Percentiles rank a stretch among this genome's conserved stretches.
Conservation (phyloP, 23 tunicate genomes). For the Botrylloides violaceus region DNA sequence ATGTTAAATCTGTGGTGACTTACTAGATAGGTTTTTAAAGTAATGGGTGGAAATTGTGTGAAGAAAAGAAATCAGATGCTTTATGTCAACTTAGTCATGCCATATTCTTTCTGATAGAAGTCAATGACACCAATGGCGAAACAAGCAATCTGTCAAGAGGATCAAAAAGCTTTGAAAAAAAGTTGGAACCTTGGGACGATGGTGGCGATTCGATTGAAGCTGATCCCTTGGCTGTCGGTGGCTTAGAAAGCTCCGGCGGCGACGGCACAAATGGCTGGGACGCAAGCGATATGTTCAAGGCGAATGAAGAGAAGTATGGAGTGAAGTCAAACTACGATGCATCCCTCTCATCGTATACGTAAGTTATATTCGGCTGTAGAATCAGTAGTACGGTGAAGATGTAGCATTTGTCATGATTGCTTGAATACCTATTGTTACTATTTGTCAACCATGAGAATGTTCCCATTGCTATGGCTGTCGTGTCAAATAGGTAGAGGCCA, state of each 20-base stretch:
- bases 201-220: constrained; percentile 56
- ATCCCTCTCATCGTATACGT: constrained; percentile 63
- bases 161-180: constrained; percentile 1
- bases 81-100: too few relatives aligned
- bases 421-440: too few relatives aligned
- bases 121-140: constrained; percentile 22
- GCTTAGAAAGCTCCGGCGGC: constrained; percentile 1
- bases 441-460: too few relatives aligned
- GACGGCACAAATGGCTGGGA: constrained; percentile 54
- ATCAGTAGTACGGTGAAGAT: too few relatives aligned
- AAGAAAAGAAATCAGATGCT: too few relatives aligned
- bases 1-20: too few relatives aligned
- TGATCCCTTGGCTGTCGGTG: constrained; percentile 43
- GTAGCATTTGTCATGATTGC: too few relatives aligned
- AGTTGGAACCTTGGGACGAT: constrained; percentile 71
- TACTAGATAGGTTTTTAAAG: too few relatives aligned
- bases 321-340: constrained; percentile 78
- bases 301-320: constrained; percentile 55
- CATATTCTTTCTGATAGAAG: not conserved
- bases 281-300: constrained; percentile 63
- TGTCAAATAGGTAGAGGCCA: too few relatives aligned
- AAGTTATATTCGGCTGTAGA: too few relatives aligned
- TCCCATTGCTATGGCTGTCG: too few relatives aligned
- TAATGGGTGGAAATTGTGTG: too few relatives aligned
- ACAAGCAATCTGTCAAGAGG: not conserved